These are phyloP conservation scores for Propithecus perrieri DNA, from an alignment of 2,797 vertebrate species.

Conservation along the genomic window DNA sequence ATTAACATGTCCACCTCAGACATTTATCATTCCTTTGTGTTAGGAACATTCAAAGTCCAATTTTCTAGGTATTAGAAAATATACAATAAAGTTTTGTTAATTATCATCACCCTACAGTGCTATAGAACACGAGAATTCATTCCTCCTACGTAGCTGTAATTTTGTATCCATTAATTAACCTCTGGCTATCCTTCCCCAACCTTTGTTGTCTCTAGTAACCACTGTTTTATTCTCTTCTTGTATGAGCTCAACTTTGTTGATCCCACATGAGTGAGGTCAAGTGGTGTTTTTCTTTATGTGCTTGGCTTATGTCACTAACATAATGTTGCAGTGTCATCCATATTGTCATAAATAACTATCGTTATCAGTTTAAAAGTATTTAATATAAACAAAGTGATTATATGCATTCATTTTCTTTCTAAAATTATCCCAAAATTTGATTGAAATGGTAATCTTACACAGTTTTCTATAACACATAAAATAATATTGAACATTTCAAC, in stretches of 20 bases:
- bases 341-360: neutral
- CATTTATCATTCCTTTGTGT: neutral
- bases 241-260: neutral
- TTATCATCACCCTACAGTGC: neutral
- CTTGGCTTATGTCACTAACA: neutral
- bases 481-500: neutral
- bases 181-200: neutral
- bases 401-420: neutral
- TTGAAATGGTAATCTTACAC: neutral
- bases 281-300: neutral
- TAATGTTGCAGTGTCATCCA: neutral
- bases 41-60: neutral
- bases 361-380: neutral
- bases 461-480: too few species aligned
- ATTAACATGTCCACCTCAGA: neutral
- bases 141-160: neutral
- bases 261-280: neutral
- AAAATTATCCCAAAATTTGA: neutral
- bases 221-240: neutral
- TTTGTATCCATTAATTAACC: neutral
- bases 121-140: neutral
- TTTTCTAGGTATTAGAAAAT: neutral
- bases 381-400: neutral
- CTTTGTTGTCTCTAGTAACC: neutral
- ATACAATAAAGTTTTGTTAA: neutral